A percentile compares a stretch with the other conserved stretches of the same genome.
phyloP scores from a whole-genome alignment of 53 echinoderm and acorn worm genomes.

The Holothuria scabra region DNA sequence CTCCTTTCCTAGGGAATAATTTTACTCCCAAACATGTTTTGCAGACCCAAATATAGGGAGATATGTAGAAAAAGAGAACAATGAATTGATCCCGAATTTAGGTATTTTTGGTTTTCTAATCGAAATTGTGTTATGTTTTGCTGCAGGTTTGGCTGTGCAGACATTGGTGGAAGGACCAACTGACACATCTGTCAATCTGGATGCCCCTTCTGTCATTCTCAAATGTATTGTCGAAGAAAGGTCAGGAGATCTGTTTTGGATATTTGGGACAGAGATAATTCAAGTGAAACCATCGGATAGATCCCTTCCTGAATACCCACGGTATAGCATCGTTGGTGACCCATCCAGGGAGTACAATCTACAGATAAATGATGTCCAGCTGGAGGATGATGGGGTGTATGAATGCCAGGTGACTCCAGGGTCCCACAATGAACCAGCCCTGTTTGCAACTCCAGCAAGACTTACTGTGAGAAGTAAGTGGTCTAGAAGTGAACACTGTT shows the following conservation, averaged over 20 bases:
- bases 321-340: slow-evolving; percentile 82
- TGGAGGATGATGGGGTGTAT: slow-evolving; percentile 81
- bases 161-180: slow-evolving; percentile 70
- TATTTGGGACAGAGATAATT: slow-evolving; percentile 43
- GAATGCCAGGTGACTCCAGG: slow-evolving; percentile 72
- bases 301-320: slow-evolving; percentile 43
- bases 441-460: slow-evolving; percentile 62
- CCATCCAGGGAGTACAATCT: slow-evolving; percentile 83
- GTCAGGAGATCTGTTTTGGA: slow-evolving; percentile 77
- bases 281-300: slow-evolving; percentile 45
- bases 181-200: slow-evolving; percentile 71
- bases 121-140: neutral
- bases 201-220: slow-evolving; percentile 60
- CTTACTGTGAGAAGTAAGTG: slow-evolving; percentile 82
- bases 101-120: too few species aligned
- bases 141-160: slow-evolving; percentile 61
- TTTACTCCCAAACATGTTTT: too few species aligned
- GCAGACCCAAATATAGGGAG: too few species aligned
- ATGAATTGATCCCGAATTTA: too few species aligned
- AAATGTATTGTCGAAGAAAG: slow-evolving; percentile 70
- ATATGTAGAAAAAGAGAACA: too few species aligned
- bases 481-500: too few species aligned
- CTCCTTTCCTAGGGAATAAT: too few species aligned
- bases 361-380: slow-evolving; percentile 62
- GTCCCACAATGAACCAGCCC: neutral